Conservation (phyloP, 2,797 vertebrate genomes). For the Crenuchus spilurus region DNA sequence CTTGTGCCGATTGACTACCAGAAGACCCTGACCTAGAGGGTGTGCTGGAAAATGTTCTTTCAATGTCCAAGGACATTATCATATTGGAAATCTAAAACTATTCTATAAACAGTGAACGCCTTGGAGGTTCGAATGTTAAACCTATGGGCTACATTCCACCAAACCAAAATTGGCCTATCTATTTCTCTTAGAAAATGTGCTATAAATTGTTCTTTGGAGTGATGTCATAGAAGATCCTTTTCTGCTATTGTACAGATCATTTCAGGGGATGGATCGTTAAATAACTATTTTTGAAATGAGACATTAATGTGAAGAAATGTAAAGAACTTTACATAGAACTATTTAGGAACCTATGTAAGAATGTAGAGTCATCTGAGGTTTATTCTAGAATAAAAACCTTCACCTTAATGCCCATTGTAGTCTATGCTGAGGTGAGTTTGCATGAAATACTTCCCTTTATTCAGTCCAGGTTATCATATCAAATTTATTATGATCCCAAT, state of each 20-base stretch:
- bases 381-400: neutral
- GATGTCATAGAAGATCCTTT: too few species aligned
- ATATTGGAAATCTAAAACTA: neutral
- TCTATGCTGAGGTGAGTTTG: conserved; percentile 11
- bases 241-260: too few species aligned
- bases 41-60: neutral
- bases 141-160: neutral
- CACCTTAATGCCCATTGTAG: conserved; percentile 1
- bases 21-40: neutral
- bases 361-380: neutral
- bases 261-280: too few species aligned
- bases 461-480: conserved; percentile 44
- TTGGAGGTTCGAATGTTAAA: neutral
- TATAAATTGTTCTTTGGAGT: too few species aligned
- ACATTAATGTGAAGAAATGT: too few species aligned
- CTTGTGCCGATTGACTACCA: neutral
- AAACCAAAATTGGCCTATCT: neutral
- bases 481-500: conserved; percentile 53
- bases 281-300: too few species aligned
- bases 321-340: too few species aligned
- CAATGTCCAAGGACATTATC: neutral
- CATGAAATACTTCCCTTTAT: conserved; percentile 33
- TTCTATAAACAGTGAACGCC: neutral
- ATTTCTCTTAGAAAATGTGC: neutral
- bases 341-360: too few species aligned